Percentiles rank a stretch among this genome's conserved stretches.
Evolutionary conservation across 1,140 invertebrate species (phyloP).

Genomic region (Araneus ventricosus): DNA sequence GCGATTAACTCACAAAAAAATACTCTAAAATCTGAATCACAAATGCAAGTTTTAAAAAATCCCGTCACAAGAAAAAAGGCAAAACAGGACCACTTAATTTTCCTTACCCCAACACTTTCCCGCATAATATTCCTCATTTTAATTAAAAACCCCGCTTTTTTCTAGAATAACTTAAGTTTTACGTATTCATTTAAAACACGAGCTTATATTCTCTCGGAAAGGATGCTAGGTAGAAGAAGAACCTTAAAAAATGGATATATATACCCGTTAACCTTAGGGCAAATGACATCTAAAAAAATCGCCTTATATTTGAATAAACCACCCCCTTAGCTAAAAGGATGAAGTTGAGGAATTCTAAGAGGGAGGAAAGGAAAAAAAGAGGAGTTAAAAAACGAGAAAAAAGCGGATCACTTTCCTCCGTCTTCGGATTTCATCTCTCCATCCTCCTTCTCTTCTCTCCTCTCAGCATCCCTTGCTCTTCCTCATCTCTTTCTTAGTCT

Average conservation of each 20-base stretch:
- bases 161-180: conserved; percentile 24
- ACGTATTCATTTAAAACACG: conserved; percentile 31
- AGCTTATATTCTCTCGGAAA: background rate
- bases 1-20: background rate
- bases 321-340: conserved; percentile 67
- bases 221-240: background rate
- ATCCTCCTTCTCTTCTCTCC: conserved; percentile 48
- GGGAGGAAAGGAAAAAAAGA: conserved; percentile 31
- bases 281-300: conserved; percentile 44
- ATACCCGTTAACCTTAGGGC: conserved; percentile 54
- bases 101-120: conserved; percentile 10
- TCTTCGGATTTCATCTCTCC: conserved; percentile 65
- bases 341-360: conserved; percentile 67
- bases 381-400: conserved; percentile 31
- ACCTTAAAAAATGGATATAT: background rate
- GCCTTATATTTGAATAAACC: conserved; percentile 70
- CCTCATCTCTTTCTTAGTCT: conserved; percentile 66
- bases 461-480: conserved; percentile 51
- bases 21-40: background rate
- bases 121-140: conserved; percentile 26
- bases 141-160: background rate
- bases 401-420: conserved; percentile 58
- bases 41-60: background rate
- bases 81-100: conserved; percentile 12
- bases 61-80: background rate